A percentile compares a stretch with the other conserved stretches of the same genome.
phyloP scores from a whole-genome alignment of 2,797 vertebrate species.

The Taeniopygia guttata region DNA sequence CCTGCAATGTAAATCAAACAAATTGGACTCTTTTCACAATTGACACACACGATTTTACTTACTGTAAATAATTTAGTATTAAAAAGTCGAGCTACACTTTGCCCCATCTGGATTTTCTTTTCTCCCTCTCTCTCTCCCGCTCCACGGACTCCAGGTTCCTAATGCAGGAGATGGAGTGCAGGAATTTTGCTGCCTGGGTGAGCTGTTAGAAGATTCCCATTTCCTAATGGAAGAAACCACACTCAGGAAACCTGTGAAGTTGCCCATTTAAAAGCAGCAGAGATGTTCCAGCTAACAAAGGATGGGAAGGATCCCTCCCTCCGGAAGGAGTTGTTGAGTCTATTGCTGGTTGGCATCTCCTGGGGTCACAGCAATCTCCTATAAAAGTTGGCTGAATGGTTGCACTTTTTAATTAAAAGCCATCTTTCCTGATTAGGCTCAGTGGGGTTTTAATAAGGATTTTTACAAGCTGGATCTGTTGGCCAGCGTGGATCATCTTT shows the following conservation, averaged over 20 bases:
- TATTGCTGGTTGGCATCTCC: constrained; percentile 42
- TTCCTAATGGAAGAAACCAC: constrained; percentile 68
- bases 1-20: constrained; percentile 82
- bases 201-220: constrained; percentile 58
- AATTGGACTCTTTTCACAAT: constrained; percentile 90
- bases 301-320: constrained; percentile 11
- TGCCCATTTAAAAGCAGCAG: constrained; percentile 31
- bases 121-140: constrained; percentile 16
- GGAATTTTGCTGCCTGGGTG: constrained; percentile 66
- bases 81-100: constrained; percentile 72
- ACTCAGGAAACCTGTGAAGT: constrained; percentile 34
- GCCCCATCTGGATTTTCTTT: constrained; percentile 65
- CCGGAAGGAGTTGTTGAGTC: background rate
- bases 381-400: constrained; percentile 44
- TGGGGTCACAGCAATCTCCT: constrained; percentile 33
- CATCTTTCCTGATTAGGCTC: constrained; percentile 48
- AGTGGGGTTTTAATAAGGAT: constrained; percentile 53
- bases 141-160: background rate
- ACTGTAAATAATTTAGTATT: constrained; percentile 87
- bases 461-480: constrained; percentile 57
- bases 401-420: constrained; percentile 71
- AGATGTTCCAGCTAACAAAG: constrained; percentile 27
- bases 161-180: constrained; percentile 50
- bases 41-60: constrained; percentile 92
- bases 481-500: background rate